Percentiles rank a stretch among this genome's conserved stretches.
These are phyloP conservation scores for Otolemur garnettii DNA, from an alignment of 2,113 vertebrate genomes.

Conservation along the genomic window DNA sequence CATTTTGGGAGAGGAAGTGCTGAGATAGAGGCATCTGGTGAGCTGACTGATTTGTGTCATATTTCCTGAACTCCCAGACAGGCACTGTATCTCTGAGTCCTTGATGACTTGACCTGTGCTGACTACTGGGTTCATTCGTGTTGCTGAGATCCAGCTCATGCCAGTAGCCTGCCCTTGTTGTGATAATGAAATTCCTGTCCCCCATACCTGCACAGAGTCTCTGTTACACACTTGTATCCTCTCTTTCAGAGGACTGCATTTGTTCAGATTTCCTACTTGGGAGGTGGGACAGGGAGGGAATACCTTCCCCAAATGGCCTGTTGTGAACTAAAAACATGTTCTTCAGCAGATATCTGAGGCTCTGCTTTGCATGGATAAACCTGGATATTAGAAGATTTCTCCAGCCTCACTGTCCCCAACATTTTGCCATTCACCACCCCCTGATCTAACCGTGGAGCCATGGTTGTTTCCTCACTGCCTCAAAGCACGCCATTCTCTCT, in stretches of 20 bases:
- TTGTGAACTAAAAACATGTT: constrained; percentile 24
- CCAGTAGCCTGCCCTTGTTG: not conserved
- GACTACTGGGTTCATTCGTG: not conserved
- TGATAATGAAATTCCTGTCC: not conserved
- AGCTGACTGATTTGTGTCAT: constrained; percentile 42
- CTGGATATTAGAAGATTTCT: not conserved
- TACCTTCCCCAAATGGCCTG: not conserved
- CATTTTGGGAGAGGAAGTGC: constrained; percentile 40
- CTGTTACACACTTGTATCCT: not conserved
- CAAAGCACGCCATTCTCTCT: not conserved
- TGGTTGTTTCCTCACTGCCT: not conserved
- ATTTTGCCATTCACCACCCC: no score
- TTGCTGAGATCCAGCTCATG: not conserved
- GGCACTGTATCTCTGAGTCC: not conserved
- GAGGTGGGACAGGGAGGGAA: not conserved
- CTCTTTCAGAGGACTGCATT: not conserved
- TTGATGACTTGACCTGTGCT: not conserved
- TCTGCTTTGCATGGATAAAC: not conserved
- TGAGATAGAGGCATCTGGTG: not conserved
- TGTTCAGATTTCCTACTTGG: not conserved
- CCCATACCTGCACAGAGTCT: not conserved
- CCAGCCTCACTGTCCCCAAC: no score
- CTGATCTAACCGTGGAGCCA: not conserved
- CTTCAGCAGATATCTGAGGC: not conserved
- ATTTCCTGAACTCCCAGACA: constrained; percentile 42